Evolutionary conservation across 1,140 invertebrate genomes (phyloP).

Genomic region (Leptinotarsa lineolata): DNA sequence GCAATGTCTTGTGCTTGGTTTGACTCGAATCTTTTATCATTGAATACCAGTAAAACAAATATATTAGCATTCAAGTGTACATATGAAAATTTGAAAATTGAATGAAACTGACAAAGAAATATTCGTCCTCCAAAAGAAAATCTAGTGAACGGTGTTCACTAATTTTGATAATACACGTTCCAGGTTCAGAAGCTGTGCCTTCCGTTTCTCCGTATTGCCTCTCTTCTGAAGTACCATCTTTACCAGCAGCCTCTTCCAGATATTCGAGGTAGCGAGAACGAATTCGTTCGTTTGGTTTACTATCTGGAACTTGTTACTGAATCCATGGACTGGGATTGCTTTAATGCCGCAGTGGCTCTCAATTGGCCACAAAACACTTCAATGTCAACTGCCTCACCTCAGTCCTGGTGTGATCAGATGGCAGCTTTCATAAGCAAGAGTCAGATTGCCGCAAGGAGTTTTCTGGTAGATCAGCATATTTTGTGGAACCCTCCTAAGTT

Average conservation of each 20-base stretch:
- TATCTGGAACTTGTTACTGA: slow-evolving; percentile 75
- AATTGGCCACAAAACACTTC: slow-evolving; percentile 65
- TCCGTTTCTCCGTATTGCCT: slow-evolving; percentile 82
- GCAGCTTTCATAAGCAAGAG: slow-evolving; percentile 60
- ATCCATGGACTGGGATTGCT: slow-evolving; percentile 68
- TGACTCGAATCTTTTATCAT: no score
- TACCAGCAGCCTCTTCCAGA: slow-evolving; percentile 81
- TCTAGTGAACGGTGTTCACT: no score
- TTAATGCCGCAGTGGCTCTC: slow-evolving; percentile 68
- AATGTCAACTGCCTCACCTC: slow-evolving; percentile 57
- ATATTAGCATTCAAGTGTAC: no score
- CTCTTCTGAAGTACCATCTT: slow-evolving; percentile 82
- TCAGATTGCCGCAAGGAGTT: slow-evolving; percentile 61
- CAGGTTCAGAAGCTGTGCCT: slow-evolving; percentile 79
- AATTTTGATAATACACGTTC: slow-evolving; percentile 25
- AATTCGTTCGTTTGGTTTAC: slow-evolving; percentile 75
- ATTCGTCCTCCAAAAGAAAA: no score
- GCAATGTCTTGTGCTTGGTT: no score
- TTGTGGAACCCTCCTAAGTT: slow-evolving; percentile 80
- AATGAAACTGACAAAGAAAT: no score
- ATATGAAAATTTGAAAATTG: no score
- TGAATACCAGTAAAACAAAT: no score
- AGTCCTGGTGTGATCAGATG: slow-evolving; percentile 71
- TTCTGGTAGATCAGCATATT: slow-evolving; percentile 73
- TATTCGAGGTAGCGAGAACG: slow-evolving; percentile 64